Evolutionary conservation across 2,888 invertebrate genomes (phyloP).

Genomic region (Acrobasis consociella): DNA sequence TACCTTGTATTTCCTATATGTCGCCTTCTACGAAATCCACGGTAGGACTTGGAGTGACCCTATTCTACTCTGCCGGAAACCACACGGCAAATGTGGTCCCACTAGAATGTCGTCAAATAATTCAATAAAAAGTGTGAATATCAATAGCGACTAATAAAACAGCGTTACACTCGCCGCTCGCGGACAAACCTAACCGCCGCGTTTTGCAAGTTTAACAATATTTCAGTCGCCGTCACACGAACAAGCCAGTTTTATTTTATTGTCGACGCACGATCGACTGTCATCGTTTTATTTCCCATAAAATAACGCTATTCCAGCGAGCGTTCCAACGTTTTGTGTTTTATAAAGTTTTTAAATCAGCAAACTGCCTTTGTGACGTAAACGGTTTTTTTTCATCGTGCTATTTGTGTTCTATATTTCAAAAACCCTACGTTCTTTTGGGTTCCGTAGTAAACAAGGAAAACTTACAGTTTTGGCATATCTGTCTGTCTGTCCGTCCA

Average conservation of each 20-base stretch:
- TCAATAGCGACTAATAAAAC: constrained; percentile 25
- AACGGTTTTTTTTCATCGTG: constrained; percentile 6
- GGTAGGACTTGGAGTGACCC: too few species aligned
- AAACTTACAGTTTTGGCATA: too few species aligned
- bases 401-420: background rate
- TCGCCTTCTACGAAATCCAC: too few species aligned
- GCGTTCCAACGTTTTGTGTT: constrained; percentile 42
- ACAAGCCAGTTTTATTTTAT: constrained; percentile 60
- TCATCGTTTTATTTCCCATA: constrained; percentile 60
- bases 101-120: too few species aligned
- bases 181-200: constrained; percentile 49
- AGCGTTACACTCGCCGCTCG: constrained; percentile 33
- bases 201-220: constrained; percentile 77
- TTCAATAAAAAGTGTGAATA: too few species aligned
- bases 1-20: too few species aligned
- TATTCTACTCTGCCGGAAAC: too few species aligned
- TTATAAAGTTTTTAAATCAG: constrained; percentile 18
- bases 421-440: too few species aligned
- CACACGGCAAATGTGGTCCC: too few species aligned
- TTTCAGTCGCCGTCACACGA: constrained; percentile 60
- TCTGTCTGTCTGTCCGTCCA: too few species aligned
- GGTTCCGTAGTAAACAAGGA: too few species aligned
- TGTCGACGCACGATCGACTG: constrained; percentile 57
- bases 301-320: constrained; percentile 49
- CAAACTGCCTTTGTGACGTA: constrained; percentile 14